Base-by-base conservation (phyloP, 2,797 vertebrate genomes). In the Onychomys leucogaster region DNA sequence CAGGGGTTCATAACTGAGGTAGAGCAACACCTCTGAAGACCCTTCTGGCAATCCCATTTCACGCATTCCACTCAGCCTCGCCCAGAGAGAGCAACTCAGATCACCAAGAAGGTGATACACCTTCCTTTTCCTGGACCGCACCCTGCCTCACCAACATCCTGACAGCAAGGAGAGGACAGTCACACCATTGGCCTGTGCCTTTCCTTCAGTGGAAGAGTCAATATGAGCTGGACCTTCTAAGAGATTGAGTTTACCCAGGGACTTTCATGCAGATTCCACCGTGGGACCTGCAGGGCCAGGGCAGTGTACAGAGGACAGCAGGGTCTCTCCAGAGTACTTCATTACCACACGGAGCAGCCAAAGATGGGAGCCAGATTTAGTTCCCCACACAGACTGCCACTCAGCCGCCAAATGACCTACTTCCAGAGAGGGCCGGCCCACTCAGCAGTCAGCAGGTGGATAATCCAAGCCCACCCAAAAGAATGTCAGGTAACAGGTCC, bases 271-370 rank as follows among this genome's bases (percentile, higher is more conserved):
- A 57, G 86, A 90, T 69, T n/a, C 82, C 69, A 59, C n/a, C 52
- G 73, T n/a, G 63, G 49, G 84, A 84, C 59, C 43, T 55, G 67
- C 71, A 95, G 49, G 81, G 27, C 29, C 23, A 63, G 97, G 82
- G 17, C 90, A 80, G 76, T 19, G 27, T 8, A 52, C 89, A 43
- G 78, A 93, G 87, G 27, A 96, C 76, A 77, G 32, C 16, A 83
- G 96, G 78, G 92, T 76, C 95, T 97, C 14, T 43, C 32, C 37
- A 61, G 89, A 34, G 49, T 43, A 37, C 76, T 13, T 21, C 32
- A 49, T 9, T 41, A 25, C 5, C 59, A 19, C 2, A 12, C 43
- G 27, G 34, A 77, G 46, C 87, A 57, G 13, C 46, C 49, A 21
- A 63, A 37, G 75, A 43, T 1, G 10, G 46, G 81, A 65, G 71